Conservation (phyloP, 2,797 vertebrate species). For the Diplodus puntazzo region DNA sequence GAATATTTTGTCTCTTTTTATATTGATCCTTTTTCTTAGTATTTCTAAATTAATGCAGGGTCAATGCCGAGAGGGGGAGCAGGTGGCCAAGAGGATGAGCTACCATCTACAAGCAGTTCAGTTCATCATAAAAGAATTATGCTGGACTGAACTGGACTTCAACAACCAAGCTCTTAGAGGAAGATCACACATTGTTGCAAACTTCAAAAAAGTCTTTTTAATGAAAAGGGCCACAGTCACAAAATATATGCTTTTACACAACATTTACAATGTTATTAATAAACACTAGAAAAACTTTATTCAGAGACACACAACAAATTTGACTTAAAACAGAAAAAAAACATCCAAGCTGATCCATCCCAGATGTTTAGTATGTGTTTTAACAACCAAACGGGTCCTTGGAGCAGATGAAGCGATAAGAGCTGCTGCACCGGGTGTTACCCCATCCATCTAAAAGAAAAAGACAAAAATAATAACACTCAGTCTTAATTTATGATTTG, state of each 20-base stretch:
- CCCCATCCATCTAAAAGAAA: constrained; percentile 37
- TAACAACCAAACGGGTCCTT: constrained; percentile 19
- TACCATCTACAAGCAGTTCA: too few species aligned
- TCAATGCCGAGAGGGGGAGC: too few species aligned
- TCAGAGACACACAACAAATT: not conserved
- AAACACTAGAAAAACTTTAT: not conserved
- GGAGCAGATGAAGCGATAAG: constrained; percentile 28
- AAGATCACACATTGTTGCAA: not conserved
- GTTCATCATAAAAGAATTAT: too few species aligned
- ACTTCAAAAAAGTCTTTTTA: not conserved
- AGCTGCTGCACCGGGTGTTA: fast-evolving
- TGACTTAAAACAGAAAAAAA: not conserved
- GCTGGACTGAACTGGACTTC: not conserved
- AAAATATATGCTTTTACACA: not conserved
- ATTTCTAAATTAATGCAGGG: too few species aligned
- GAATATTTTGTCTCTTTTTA: too few species aligned
- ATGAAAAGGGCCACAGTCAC: not conserved
- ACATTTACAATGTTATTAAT: not conserved
- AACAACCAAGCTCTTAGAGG: not conserved
- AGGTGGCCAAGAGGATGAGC: too few species aligned
- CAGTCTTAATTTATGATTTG: not conserved
- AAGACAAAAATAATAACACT: not conserved
- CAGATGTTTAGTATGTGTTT: not conserved
- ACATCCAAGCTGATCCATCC: not conserved
- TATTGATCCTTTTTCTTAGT: too few species aligned